These are phyloP conservation scores for Erythrolamprus reginae DNA, from an alignment of 2,113 vertebrate species.

Conservation along the genomic window DNA sequence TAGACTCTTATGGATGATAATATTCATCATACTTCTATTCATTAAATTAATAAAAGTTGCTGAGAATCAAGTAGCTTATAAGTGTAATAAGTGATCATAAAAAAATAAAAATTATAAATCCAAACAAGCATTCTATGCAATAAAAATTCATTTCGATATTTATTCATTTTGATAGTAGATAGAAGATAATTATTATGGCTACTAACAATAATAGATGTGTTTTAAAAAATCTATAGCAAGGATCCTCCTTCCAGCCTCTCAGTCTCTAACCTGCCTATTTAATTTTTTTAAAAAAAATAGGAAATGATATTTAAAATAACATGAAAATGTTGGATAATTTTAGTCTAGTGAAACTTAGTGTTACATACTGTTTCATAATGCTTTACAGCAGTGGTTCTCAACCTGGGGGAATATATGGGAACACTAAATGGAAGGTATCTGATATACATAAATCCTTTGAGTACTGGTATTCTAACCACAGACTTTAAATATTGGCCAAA, in stretches of 20 bases:
- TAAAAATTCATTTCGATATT: constrained; percentile 2
- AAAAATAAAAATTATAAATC: constrained; percentile 1
- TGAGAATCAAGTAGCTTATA: neutral
- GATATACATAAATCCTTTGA: neutral
- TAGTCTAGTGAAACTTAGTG: neutral
- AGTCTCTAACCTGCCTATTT: neutral
- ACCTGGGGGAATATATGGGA: no score
- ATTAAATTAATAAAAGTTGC: constrained; percentile 12
- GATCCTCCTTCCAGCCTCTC: neutral
- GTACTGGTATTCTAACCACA: neutral
- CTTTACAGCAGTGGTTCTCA: no score
- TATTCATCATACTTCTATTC: neutral
- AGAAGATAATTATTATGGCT: constrained; percentile 2
- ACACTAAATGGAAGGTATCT: neutral
- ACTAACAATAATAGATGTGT: neutral
- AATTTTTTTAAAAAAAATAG: neutral
- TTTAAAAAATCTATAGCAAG: neutral
- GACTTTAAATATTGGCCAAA: neutral
- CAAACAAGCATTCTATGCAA: neutral
- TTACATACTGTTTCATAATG: no score
- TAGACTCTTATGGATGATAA: neutral
- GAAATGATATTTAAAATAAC: neutral
- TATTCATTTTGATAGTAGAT: neutral
- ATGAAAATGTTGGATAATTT: neutral
- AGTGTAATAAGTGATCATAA: neutral